Evolutionary conservation across 1,140 invertebrate species (phyloP).

Genomic region (Drosophila sp.): DNA sequence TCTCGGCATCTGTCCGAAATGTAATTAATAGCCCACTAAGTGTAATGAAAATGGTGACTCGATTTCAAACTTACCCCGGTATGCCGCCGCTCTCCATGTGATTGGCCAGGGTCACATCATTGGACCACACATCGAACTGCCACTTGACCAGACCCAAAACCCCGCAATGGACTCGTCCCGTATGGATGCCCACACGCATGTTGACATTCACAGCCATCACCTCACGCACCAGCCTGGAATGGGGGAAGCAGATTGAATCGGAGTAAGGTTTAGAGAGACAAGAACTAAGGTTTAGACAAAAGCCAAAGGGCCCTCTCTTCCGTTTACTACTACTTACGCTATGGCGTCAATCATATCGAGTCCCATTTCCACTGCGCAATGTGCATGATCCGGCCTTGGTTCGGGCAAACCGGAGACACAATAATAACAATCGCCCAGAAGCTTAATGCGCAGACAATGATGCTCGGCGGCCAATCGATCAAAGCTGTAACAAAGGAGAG

Average conservation of each 20-base stretch:
- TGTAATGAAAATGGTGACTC: background rate
- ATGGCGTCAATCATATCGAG: constrained; percentile 98
- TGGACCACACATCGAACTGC: constrained; percentile 97
- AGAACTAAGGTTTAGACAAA: constrained; percentile 42
- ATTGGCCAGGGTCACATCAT: constrained; percentile 97
- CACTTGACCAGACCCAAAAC: constrained; percentile 92
- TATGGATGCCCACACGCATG: constrained; percentile 98
- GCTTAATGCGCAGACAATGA: constrained; percentile 95
- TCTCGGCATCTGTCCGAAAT: constrained; percentile 4
- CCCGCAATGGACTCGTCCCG: constrained; percentile 95
- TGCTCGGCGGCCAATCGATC: constrained; percentile 95
- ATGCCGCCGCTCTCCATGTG: constrained; percentile 98
- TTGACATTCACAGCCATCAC: constrained; percentile 96
- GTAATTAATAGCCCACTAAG: constrained; percentile 42
- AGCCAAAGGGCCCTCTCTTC: constrained; percentile 24
- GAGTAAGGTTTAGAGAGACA: background rate
- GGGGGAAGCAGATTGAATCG: background rate
- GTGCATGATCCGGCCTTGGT: constrained; percentile 94
- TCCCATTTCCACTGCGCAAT: constrained; percentile 98
- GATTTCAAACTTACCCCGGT: constrained; percentile 88
- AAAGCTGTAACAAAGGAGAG: constrained; percentile 86
- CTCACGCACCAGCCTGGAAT: constrained; percentile 90
- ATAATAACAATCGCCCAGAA: constrained; percentile 97
- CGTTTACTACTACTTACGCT: constrained; percentile 88
- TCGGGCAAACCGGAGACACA: constrained; percentile 96